phyloP scores from a whole-genome alignment of 2,113 vertebrate genomes.

The Campylorhamphus procurvoides region DNA sequence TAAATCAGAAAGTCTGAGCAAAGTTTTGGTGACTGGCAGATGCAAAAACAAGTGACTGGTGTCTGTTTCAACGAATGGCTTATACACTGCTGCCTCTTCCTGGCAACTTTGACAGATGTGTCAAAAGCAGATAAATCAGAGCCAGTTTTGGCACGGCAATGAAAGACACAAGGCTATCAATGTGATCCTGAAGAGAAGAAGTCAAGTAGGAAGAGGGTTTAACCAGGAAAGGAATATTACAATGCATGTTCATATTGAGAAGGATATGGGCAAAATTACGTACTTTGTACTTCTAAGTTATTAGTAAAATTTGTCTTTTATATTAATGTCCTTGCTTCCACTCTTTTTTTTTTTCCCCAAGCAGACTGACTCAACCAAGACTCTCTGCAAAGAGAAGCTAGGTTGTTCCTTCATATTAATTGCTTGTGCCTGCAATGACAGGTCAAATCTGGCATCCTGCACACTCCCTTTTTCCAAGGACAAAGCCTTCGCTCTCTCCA shows the following conservation, averaged over 20 bases:
- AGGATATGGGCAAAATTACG: neutral
- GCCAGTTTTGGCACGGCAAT: neutral
- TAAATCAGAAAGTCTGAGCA: neutral
- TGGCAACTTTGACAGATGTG: neutral
- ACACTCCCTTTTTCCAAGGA: constrained; percentile 25
- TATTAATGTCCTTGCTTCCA: neutral
- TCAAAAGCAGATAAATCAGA: neutral
- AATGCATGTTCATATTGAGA: neutral
- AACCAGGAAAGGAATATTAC: neutral
- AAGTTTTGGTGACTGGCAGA: neutral
- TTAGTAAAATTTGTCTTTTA: neutral
- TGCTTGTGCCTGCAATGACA: neutral
- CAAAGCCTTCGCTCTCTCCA: constrained; percentile 20
- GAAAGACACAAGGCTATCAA: neutral
- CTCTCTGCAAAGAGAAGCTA: neutral
- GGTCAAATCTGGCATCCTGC: neutral
- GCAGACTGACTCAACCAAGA: neutral
- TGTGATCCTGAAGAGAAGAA: neutral
- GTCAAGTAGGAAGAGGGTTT: neutral
- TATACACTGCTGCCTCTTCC: neutral
- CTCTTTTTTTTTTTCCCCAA: neutral
- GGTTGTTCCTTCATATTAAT: neutral
- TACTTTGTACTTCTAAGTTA: neutral
- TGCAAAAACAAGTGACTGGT: neutral
- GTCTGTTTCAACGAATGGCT: neutral